Percentiles rank a stretch among this genome's conserved stretches.
phyloP scores from a whole-genome alignment of 2,888 invertebrate species.

The Prenolepis imparis region DNA sequence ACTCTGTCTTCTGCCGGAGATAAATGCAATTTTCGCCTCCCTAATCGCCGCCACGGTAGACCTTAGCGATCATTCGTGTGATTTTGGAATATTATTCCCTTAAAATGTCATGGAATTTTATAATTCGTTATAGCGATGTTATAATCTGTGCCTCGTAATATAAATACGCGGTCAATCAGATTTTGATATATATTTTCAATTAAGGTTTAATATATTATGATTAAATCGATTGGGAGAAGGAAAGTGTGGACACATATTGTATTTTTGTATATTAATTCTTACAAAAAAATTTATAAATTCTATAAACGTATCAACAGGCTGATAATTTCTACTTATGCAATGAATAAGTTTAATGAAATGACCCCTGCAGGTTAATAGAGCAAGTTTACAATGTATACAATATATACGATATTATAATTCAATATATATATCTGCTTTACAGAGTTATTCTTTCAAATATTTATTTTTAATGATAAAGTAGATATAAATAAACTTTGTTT shows the following conservation, averaged over 20 bases:
- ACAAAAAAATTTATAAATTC: neutral
- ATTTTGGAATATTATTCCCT: neutral
- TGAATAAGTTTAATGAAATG: neutral
- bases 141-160: neutral
- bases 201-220: neutral
- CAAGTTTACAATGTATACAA: neutral
- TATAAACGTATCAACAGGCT: neutral
- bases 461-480: neutral
- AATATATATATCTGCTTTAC: no score
- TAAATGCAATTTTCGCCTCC: conserved; percentile 65
- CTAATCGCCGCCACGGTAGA: conserved; percentile 62
- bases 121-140: no score
- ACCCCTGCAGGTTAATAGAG: conserved; percentile 14
- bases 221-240: neutral
- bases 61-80: conserved; percentile 54
- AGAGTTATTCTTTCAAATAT: neutral
- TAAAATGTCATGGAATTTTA: neutral
- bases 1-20: conserved; percentile 67
- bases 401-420: no score
- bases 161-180: neutral
- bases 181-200: conserved; percentile 1
- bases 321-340: neutral
- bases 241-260: neutral
- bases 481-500: neutral
- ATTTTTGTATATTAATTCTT: neutral